Percentiles rank a stretch among this genome's conserved stretches.
phyloP scores from a whole-genome alignment of 2,797 vertebrate species.

The Ctenochaetus hawaiiensis region DNA sequence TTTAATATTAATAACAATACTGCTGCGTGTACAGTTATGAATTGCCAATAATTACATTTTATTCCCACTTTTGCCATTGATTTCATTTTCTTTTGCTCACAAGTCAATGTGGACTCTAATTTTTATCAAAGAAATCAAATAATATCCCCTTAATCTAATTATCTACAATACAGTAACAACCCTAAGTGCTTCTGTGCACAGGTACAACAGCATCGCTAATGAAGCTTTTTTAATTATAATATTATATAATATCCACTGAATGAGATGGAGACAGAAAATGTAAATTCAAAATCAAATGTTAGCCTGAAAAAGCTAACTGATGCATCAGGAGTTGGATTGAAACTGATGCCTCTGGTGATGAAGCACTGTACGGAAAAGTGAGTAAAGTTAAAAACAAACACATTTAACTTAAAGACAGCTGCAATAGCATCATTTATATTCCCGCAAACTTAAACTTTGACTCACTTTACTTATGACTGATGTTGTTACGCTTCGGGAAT shows the following conservation, averaged over 20 bases:
- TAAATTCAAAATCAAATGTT: not conserved
- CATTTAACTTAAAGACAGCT: not conserved
- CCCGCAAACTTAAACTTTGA: not conserved
- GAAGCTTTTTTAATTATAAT: not conserved
- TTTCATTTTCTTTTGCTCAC: not conserved
- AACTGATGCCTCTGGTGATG: not conserved
- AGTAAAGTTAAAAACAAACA: not conserved
- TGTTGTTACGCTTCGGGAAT: not conserved
- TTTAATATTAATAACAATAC: not conserved
- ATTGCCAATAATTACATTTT: not conserved
- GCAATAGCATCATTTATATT: not conserved
- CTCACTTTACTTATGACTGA: not conserved
- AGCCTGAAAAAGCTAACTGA: no score
- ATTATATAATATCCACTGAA: not conserved
- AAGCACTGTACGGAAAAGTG: not conserved
- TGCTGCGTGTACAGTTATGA: not conserved
- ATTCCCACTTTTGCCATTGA: not conserved
- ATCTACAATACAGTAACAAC: slow-evolving; percentile 17
- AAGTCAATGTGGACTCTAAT: not conserved
- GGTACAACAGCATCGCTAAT: not conserved
- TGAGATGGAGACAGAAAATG: not conserved
- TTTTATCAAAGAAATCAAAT: slow-evolving; percentile 8
- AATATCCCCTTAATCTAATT: slow-evolving; percentile 2
- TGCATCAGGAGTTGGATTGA: not conserved
- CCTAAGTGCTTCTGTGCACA: not conserved